phyloP scores from a whole-genome alignment of 2,797 vertebrate genomes.

The Acanthurus leucopareius region DNA sequence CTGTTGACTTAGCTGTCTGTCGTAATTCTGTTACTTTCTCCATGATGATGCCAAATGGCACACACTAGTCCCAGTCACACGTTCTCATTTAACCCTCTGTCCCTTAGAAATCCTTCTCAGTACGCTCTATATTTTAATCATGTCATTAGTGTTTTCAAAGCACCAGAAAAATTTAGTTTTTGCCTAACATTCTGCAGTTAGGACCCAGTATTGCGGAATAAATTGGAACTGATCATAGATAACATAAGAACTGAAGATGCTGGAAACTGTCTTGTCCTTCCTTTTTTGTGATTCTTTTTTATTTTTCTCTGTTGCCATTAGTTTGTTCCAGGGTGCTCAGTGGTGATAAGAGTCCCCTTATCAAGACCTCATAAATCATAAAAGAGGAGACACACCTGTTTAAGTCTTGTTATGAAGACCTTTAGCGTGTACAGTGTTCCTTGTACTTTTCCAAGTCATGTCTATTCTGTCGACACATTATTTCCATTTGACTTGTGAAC shows the following conservation, averaged over 20 bases:
- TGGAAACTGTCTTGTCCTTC: too few species aligned
- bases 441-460: conserved; percentile 22
- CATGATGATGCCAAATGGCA: conserved; percentile 70
- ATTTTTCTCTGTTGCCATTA: background rate
- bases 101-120: background rate
- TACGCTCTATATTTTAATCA: background rate
- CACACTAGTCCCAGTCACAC: conserved; percentile 42
- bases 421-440: conserved; percentile 9
- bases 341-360: conserved; percentile 52
- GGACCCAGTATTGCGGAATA: background rate
- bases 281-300: background rate
- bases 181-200: background rate
- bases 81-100: conserved; percentile 31
- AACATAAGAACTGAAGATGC: background rate
- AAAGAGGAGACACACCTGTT: conserved; percentile 46
- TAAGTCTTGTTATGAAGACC: background rate
- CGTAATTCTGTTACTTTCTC: conserved; percentile 79
- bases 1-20: conserved; percentile 82
- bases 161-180: background rate
- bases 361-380: conserved; percentile 45
- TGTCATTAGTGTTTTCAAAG: conserved; percentile 5
- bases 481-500: too few species aligned
- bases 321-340: background rate
- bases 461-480: background rate
- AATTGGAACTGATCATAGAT: background rate